phyloP scores from a whole-genome alignment of 2,113 vertebrate genomes.

The Oostethus manadensis region DNA sequence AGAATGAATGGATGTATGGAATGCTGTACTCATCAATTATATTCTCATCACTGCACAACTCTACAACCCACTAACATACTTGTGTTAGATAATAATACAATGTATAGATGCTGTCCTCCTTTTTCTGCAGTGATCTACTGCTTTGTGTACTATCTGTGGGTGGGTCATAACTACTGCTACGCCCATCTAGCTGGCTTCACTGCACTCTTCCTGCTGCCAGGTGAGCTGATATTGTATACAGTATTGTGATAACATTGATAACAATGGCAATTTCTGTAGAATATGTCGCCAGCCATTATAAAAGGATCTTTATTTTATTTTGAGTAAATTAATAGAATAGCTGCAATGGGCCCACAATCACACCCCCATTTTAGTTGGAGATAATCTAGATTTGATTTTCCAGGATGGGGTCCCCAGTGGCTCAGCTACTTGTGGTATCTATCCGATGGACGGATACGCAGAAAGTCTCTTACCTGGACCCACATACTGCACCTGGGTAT shows the following conservation, averaged over 20 bases:
- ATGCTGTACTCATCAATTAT: too few relatives aligned
- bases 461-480: constrained; percentile 59
- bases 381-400: constrained; percentile 5
- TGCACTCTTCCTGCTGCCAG: constrained; percentile 64
- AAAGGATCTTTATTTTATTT: too few relatives aligned
- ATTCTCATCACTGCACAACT: too few relatives aligned
- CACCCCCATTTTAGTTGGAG: too few relatives aligned
- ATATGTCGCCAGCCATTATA: too few relatives aligned
- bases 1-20: too few relatives aligned
- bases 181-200: constrained; percentile 70
- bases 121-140: constrained; percentile 70
- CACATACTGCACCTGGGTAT: constrained; percentile 83
- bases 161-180: constrained; percentile 65
- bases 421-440: constrained; percentile 80
- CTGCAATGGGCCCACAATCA: too few relatives aligned
- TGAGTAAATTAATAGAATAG: too few relatives aligned
- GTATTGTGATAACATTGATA: not conserved
- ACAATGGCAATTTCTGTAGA: too few relatives aligned
- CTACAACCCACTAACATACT: too few relatives aligned
- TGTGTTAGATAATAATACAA: not conserved
- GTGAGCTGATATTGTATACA: constrained; percentile 31
- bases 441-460: constrained; percentile 57
- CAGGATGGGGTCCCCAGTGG: constrained; percentile 72
- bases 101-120: constrained; percentile 1
- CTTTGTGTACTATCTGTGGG: constrained; percentile 67